Percentiles rank a stretch among this genome's conserved stretches.
Conservation (phyloP, 2,888 invertebrate species). For the Heliconius ethilla region DNA sequence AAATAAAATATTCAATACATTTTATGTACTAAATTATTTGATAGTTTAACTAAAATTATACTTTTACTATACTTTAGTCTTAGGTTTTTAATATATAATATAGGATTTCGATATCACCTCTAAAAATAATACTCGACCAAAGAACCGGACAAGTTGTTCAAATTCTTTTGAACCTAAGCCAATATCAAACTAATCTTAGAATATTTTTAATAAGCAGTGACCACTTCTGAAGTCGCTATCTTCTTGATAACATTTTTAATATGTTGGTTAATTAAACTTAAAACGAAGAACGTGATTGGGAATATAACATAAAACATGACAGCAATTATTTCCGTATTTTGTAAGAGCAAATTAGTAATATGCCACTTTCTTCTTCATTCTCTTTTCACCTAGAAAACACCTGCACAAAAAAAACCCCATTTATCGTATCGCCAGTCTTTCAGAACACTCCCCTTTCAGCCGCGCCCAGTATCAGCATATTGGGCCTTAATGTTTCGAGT, state of each 20-base stretch:
- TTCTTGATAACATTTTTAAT: not conserved
- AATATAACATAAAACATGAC: not conserved
- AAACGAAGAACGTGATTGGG: not conserved
- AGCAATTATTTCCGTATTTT: not conserved
- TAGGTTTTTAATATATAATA: not conserved
- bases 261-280: not conserved
- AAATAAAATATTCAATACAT: not conserved
- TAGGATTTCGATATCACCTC: conserved; percentile 7
- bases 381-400: too few relatives aligned
- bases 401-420: too few relatives aligned
- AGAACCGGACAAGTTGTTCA: not conserved
- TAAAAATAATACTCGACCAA: conserved; percentile 8
- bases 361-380: too few relatives aligned
- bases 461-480: too few relatives aligned
- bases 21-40: too few relatives aligned
- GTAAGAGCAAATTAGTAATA: too few relatives aligned
- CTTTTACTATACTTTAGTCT: not conserved
- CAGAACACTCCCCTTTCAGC: too few relatives aligned
- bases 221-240: not conserved
- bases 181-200: conserved; percentile 29
- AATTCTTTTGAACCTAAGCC: conserved; percentile 32
- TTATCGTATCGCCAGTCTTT: too few relatives aligned
- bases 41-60: too few relatives aligned
- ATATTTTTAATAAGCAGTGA: conserved; percentile 14
- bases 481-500: too few relatives aligned